phyloP scores from a whole-genome alignment of 1,140 invertebrate species.

The Musca domestica region DNA sequence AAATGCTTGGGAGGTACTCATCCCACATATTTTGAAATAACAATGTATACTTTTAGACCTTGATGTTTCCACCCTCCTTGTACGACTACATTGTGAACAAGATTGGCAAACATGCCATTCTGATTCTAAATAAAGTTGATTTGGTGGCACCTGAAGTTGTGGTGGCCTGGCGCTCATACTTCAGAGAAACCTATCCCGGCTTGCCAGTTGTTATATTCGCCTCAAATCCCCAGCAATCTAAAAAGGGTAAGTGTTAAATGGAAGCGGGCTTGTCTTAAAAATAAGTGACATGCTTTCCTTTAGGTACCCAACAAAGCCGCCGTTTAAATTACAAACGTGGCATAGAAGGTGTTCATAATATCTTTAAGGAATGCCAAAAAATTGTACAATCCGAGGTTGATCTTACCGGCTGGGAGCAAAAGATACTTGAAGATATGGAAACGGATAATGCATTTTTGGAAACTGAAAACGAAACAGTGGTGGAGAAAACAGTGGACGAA shows the following conservation, averaged over 20 bases:
- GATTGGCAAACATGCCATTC: slow-evolving; percentile 77
- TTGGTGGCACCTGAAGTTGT: slow-evolving; percentile 77
- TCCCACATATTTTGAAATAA: too few species aligned
- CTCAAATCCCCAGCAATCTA: slow-evolving; percentile 64
- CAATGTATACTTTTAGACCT: slow-evolving; percentile 54
- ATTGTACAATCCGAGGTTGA: slow-evolving; percentile 75
- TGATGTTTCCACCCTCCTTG: slow-evolving; percentile 88
- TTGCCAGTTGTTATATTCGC: slow-evolving; percentile 80
- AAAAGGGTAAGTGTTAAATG: slow-evolving; percentile 68
- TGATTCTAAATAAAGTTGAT: slow-evolving; percentile 93
- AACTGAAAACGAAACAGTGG: slow-evolving; percentile 54
- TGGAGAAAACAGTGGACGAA: slow-evolving; percentile 23
- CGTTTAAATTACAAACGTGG: slow-evolving; percentile 34
- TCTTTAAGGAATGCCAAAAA: slow-evolving; percentile 73
- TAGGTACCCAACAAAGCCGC: slow-evolving; percentile 46
- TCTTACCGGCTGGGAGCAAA: slow-evolving; percentile 76
- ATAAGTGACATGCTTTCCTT: too few species aligned
- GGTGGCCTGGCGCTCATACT: slow-evolving; percentile 85
- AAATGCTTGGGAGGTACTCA: neutral
- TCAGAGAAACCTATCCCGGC: slow-evolving; percentile 69
- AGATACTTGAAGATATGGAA: slow-evolving; percentile 76
- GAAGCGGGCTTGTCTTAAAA: too few species aligned
- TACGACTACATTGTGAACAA: slow-evolving; percentile 75
- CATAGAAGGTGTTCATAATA: slow-evolving; percentile 73
- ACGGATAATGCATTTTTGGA: slow-evolving; percentile 32